Base-by-base conservation (phyloP, 2,888 invertebrate species). In the Chesias legatella region DNA sequence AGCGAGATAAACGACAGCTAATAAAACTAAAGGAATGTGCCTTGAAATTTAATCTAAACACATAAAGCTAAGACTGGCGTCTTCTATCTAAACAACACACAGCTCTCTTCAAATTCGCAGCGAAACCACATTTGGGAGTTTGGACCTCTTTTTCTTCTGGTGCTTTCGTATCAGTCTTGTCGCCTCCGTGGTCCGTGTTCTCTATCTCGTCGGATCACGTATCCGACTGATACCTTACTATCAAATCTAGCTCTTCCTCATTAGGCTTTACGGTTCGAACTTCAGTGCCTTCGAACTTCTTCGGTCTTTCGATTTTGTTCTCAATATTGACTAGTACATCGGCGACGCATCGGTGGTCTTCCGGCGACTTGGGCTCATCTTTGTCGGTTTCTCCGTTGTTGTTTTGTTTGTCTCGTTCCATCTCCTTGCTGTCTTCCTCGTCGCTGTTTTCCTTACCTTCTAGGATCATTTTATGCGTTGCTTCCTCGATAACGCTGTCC, bases 121-220 rank as follows among this genome's bases (percentile, higher is more conserved):
- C 67, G 60, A 88, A 86, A 62, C 88, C 82, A 64, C 70, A 60
- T 54, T 79, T 85, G 27, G 75, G 70, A 41, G 64, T 69, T 67
- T 79, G 80, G 66, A 75, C 74, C 60, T 81, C 82, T 43, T 59
- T 67, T 44, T 58, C 52, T 39, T 72, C 63, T 53, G 68, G 51
- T 58, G 61, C 55, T 42, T 64, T 67, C 34, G 57, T 57, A 58
- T 82, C 84, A 79, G 79, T 82, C 79, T 82, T 82, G 52, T 60
- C 64, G 51, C 54, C 64, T 50, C 56, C 67, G 53, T 64, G 67
- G 55, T 63, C 69, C 51, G 58, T 58, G 48, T 65, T 71, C 35
- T 63, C 69, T 32, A 59, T 34, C 51, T 80, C 85, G 43, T 84
- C 86, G 88, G 88, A 89, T 89, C 89, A 89, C 82, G 89, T 88